These are phyloP conservation scores for Onychostruthus taczanowskii DNA, from an alignment of 2,113 vertebrate genomes.

Conservation along the genomic window DNA sequence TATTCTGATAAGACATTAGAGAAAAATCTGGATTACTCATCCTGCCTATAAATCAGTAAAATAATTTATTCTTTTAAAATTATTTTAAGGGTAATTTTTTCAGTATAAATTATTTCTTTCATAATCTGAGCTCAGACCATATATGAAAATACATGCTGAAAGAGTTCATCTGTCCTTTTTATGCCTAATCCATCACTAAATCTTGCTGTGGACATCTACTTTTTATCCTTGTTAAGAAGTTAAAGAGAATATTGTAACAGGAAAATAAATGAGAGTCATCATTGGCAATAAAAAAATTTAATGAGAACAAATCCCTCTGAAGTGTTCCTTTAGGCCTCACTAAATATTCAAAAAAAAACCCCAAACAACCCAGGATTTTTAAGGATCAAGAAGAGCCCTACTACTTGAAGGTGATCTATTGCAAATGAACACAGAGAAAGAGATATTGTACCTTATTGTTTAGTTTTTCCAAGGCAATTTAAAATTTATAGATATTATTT, in stretches of 20 bases:
- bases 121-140: conserved; percentile 17
- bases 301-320: not conserved
- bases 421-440: not conserved
- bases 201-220: not conserved
- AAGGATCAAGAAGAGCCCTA: not conserved
- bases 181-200: not conserved
- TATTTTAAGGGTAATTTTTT: not conserved
- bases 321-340: not conserved
- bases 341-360: not conserved
- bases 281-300: not conserved
- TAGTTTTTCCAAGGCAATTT: not conserved
- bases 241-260: not conserved
- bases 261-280: not conserved
- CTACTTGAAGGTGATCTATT: not conserved
- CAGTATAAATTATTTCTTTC: not conserved
- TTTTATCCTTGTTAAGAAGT: not conserved
- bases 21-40: not conserved
- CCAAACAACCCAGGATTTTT: not conserved
- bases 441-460: not conserved
- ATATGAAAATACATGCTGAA: not conserved
- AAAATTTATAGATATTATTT: not conserved
- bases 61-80: not conserved
- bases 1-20: not conserved
- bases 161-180: conserved; percentile 15
- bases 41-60: not conserved